phyloP scores from a whole-genome alignment of 2,113 vertebrate genomes.

The Ginglymostoma cirratum region DNA sequence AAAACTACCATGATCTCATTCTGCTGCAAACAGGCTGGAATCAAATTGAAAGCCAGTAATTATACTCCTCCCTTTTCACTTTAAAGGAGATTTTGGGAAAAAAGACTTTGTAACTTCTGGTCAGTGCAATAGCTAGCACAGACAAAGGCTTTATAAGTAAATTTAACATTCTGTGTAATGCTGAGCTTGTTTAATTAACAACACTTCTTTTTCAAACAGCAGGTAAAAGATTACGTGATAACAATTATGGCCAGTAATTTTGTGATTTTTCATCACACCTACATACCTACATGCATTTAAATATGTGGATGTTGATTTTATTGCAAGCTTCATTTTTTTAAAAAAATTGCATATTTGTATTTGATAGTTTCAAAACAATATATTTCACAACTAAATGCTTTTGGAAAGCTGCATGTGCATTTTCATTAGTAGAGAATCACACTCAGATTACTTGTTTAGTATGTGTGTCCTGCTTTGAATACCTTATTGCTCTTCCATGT shows the following conservation, averaged over 20 bases:
- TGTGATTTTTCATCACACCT: neutral
- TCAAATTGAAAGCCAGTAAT: neutral
- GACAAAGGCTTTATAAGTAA: neutral
- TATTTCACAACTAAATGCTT: neutral
- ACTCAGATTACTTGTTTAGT: constrained; percentile 28
- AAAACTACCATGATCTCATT: neutral
- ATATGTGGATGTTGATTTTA: neutral
- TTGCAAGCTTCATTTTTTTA: neutral
- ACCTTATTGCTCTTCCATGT: constrained; percentile 20
- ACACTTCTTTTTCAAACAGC: neutral
- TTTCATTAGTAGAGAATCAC: constrained; percentile 27
- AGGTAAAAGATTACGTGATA: neutral
- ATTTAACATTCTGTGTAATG: neutral
- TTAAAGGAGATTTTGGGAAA: neutral
- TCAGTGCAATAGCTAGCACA: neutral
- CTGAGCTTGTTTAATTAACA: neutral
- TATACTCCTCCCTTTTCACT: neutral
- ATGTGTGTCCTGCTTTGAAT: constrained; percentile 21
- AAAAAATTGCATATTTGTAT: neutral
- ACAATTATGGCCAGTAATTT: neutral
- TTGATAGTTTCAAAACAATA: neutral
- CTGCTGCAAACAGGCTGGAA: neutral
- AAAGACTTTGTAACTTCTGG: neutral
- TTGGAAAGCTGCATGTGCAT: constrained; percentile 18
- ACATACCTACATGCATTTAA: neutral